Conservation (phyloP, 2,113 vertebrate genomes). For the Phyllostomus discolor region DNA sequence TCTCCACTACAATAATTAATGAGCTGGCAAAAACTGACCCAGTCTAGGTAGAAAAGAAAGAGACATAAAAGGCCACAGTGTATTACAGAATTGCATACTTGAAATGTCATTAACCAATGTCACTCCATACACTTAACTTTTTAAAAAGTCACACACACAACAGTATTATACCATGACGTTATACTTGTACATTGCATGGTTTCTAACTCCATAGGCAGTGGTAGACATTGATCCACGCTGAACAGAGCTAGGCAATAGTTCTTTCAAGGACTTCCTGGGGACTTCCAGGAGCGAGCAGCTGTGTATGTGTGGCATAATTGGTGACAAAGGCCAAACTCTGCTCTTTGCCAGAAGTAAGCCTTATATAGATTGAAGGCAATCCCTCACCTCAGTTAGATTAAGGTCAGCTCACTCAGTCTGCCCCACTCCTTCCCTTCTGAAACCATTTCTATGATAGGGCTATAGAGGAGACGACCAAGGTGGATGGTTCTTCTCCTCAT, state of each 20-base stretch:
- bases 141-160: not conserved
- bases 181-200: not conserved
- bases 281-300: not conserved
- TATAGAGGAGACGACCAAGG: not conserved
- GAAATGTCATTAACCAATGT: not conserved
- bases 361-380: not conserved
- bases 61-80: not conserved
- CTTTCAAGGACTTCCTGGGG: not conserved
- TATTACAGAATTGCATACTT: not conserved
- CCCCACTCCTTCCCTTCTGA: not conserved
- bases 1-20: not conserved
- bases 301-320: not conserved
- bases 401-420: not conserved
- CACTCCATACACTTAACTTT: not conserved
- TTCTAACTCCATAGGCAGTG: rapidly evolving
- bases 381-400: not conserved
- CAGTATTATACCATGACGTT: rapidly evolving
- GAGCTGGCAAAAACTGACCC: not conserved
- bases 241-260: not conserved
- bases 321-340: not conserved
- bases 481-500: not conserved
- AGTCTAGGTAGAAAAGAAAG: not conserved
- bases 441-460: not conserved
- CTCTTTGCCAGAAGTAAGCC: not conserved
- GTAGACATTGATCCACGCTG: too few relatives aligned